phyloP scores from a whole-genome alignment of 2,888 invertebrate species.

The Brachylomia viminalis region DNA sequence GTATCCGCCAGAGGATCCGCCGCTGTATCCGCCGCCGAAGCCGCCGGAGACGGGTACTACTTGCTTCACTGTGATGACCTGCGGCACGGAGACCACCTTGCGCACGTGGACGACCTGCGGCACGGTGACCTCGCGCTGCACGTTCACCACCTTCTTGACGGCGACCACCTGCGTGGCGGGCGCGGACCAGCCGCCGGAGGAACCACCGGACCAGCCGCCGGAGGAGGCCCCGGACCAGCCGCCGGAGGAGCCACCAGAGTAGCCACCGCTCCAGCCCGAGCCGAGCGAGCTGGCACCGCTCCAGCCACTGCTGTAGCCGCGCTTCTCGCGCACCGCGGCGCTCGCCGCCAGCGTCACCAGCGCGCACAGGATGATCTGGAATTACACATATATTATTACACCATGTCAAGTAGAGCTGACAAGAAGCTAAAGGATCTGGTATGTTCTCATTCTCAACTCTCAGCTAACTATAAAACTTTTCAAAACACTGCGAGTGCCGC shows the following conservation, averaged over 20 bases:
- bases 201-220: conserved; percentile 33
- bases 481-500: neutral
- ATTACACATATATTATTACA: conserved; percentile 12
- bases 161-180: conserved; percentile 71
- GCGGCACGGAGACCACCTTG: conserved; percentile 78
- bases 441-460: too few relatives aligned
- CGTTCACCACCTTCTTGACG: conserved; percentile 74
- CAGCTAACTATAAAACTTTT: neutral
- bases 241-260: neutral
- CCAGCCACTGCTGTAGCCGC: conserved; percentile 58
- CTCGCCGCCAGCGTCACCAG: conserved; percentile 49
- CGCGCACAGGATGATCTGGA: conserved; percentile 51
- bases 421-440: neutral
- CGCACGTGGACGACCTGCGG: conserved; percentile 74
- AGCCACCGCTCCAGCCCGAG: neutral
- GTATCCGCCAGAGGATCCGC: conserved; percentile 29
- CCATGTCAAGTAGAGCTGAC: neutral
- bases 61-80: conserved; percentile 77
- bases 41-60: conserved; percentile 68
- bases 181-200: conserved; percentile 31
- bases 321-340: conserved; percentile 57
- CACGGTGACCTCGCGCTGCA: conserved; percentile 73
- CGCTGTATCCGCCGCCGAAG: conserved; percentile 40
- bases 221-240: neutral
- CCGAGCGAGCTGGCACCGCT: conserved; percentile 2